Percentiles rank a stretch among this genome's conserved stretches.
These are phyloP conservation scores for Callorhinus ursinus DNA, from an alignment of 2,113 vertebrate species.

Conservation along the genomic window DNA sequence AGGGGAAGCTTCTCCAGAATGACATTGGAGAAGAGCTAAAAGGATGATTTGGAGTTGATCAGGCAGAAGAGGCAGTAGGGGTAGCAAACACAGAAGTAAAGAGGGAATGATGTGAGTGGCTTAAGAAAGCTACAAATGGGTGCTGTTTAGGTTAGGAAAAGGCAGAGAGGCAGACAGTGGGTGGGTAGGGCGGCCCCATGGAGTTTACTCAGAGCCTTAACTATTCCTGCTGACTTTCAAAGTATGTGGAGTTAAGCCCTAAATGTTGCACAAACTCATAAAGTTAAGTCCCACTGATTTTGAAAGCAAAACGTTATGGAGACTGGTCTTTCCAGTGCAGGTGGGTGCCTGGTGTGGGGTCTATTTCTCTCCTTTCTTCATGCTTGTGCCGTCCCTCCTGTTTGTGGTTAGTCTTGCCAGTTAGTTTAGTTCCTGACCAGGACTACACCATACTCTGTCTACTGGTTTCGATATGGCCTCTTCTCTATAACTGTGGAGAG, in stretches of 20 bases:
- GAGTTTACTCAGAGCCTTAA: background rate
- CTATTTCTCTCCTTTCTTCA: background rate
- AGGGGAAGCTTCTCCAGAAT: no score
- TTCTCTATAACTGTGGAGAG: background rate
- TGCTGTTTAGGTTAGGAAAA: background rate
- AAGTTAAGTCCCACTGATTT: background rate
- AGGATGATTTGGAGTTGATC: background rate
- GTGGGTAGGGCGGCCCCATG: rapidly evolving
- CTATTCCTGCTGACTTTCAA: background rate
- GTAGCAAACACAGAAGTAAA: rapidly evolving
- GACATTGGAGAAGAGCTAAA: background rate
- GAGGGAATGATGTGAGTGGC: background rate
- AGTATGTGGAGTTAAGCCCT: background rate
- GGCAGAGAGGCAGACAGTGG: background rate
- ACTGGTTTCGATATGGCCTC: background rate
- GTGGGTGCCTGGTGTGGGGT: background rate
- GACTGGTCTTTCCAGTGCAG: background rate
- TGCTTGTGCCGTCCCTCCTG: background rate
- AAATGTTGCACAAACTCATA: background rate
- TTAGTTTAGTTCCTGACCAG: background rate
- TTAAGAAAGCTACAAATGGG: background rate
- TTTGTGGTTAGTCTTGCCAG: background rate
- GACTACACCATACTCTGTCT: background rate
- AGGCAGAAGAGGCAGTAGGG: background rate
- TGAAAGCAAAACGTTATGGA: background rate